A percentile compares a stretch with the other conserved stretches of the same genome.
These are phyloP conservation scores for Pandemis heparana DNA, from an alignment of 2,888 invertebrate genomes.

Conservation along the genomic window DNA sequence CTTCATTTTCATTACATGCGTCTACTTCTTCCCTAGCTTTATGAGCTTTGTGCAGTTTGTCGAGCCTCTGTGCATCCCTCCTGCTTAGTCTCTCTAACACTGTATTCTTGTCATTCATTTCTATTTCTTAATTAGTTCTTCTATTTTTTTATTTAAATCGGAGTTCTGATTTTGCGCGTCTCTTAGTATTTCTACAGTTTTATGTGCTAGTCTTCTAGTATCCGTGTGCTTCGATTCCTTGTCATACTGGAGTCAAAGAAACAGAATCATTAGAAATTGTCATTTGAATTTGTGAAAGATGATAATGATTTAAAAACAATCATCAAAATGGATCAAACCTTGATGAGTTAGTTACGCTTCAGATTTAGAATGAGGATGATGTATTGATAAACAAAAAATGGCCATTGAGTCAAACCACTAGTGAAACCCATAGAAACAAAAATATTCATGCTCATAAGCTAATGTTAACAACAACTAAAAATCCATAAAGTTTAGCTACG, in stretches of 20 bases:
- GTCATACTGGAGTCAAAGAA: conserved; percentile 68
- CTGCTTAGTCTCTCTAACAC: conserved; percentile 80
- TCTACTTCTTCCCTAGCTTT: conserved; percentile 87
- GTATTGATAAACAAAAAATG: neutral
- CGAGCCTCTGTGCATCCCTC: conserved; percentile 88
- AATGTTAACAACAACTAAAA: conserved; percentile 7
- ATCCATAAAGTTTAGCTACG: neutral
- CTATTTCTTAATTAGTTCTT: conserved; percentile 76
- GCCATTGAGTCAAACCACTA: neutral
- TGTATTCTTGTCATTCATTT: conserved; percentile 78
- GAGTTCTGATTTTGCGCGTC: conserved; percentile 77
- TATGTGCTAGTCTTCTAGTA: conserved; percentile 62
- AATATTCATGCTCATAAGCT: neutral
- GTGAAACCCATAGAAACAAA: neutral
- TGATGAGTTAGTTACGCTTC: conserved; percentile 53
- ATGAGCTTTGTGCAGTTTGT: conserved; percentile 87
- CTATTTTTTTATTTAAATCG: conserved; percentile 75
- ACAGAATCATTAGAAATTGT: conserved; percentile 1
- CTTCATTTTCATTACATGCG: conserved; percentile 88
- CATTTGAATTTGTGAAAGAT: conserved; percentile 18
- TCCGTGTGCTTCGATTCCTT: conserved; percentile 69
- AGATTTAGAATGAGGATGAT: conserved; percentile 9
- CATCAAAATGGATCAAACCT: conserved; percentile 66
- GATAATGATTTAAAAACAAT: conserved; percentile 11
- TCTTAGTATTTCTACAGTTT: conserved; percentile 74